Percentiles rank a stretch among this genome's conserved stretches.
Conservation (phyloP, 2,888 invertebrate species). For the Leptarthrus brevirostris region DNA sequence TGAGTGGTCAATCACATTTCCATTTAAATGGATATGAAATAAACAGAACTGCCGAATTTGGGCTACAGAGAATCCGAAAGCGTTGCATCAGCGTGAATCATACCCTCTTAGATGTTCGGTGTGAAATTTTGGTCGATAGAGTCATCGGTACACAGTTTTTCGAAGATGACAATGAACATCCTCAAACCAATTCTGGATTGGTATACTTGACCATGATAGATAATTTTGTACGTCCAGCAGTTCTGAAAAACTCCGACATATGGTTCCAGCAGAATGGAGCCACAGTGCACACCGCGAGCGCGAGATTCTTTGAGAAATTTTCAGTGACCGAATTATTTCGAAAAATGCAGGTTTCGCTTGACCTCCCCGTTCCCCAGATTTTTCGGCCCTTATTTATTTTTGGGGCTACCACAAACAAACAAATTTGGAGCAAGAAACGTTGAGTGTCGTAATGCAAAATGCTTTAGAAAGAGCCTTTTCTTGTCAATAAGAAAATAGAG, state of each 20-base stretch:
- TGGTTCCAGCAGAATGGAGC: no score
- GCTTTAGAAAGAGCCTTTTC: background rate
- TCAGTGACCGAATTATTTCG: no score
- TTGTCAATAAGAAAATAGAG: background rate
- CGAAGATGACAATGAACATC: background rate
- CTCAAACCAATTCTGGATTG: background rate
- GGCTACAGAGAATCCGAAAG: no score
- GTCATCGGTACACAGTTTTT: background rate
- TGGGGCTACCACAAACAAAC: background rate
- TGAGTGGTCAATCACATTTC: no score
- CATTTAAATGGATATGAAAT: no score
- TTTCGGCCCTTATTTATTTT: background rate
- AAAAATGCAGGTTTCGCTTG: no score
- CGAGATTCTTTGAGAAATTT: background rate
- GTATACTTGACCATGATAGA: conserved; percentile 9
- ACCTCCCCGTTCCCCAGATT: background rate
- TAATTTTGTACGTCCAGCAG: conserved; percentile 14
- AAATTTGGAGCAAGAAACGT: background rate
- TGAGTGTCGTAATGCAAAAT: no score
- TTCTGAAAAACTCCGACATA: background rate
- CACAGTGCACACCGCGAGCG: background rate
- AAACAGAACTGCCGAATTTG: no score
- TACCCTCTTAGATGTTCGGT: no score
- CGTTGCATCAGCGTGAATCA: no score
- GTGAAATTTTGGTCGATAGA: conserved; percentile 22